These are phyloP conservation scores for Heliocidaris tuberculata DNA, from an alignment of 35 echinoderm and acorn worm species.

Conservation along the genomic window DNA sequence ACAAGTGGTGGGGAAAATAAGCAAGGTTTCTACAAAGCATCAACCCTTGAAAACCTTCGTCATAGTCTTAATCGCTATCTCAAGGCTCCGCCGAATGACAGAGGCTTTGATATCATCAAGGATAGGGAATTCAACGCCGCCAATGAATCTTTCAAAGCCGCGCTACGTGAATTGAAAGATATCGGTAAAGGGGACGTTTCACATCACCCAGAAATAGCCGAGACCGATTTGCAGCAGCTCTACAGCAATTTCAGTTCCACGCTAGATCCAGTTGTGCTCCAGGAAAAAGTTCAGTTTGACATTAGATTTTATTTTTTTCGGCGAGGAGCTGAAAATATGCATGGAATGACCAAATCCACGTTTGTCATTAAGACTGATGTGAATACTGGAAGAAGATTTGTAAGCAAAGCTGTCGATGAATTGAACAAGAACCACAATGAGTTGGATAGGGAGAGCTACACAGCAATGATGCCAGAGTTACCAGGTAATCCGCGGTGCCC, in stretches of 20 bases:
- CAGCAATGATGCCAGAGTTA: constrained; percentile 26
- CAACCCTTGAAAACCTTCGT: constrained; percentile 22
- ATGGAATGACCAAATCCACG: constrained; percentile 24
- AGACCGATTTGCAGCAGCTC: not conserved
- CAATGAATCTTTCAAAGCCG: constrained; percentile 34
- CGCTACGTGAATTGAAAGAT: constrained; percentile 33
- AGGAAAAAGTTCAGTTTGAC: constrained; percentile 49
- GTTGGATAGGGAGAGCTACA: constrained; percentile 12
- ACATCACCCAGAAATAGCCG: constrained; percentile 44
- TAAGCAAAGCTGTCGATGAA: constrained; percentile 40
- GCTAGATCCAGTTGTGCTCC: not conserved
- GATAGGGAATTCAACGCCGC: not conserved
- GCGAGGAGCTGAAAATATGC: constrained; percentile 50
- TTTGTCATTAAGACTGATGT: constrained; percentile 25
- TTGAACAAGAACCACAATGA: constrained; percentile 49
- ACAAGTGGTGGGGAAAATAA: too few species aligned
- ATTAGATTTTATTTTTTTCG: constrained; percentile 39
- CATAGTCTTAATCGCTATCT: not conserved
- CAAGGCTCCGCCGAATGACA: not conserved
- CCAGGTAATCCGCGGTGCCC: constrained; percentile 35
- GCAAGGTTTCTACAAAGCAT: not conserved
- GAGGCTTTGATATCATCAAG: not conserved
- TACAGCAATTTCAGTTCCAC: not conserved
- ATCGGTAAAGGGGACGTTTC: constrained; percentile 16
- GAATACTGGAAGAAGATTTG: not conserved